Percentiles rank a stretch among this genome's conserved stretches.
phyloP scores from a whole-genome alignment of 2,113 vertebrate genomes.

The Globicephala melas region DNA sequence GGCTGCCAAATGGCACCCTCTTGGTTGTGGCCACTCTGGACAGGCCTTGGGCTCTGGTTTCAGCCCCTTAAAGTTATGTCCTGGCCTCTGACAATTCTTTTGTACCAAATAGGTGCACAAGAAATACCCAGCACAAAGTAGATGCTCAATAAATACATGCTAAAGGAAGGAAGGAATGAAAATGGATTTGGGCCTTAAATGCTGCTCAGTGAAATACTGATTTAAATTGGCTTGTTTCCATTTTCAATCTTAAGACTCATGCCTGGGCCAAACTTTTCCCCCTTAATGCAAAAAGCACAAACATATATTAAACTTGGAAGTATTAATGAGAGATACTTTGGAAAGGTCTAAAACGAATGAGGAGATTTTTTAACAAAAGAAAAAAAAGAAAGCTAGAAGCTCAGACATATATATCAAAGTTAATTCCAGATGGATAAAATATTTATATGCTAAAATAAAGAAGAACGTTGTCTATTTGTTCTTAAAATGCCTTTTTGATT shows the following conservation, averaged over 20 bases:
- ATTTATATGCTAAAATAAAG: background rate
- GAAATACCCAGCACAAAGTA: background rate
- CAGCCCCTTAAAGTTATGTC: background rate
- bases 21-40: background rate
- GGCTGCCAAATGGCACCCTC: background rate
- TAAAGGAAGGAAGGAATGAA: background rate
- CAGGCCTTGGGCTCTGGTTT: background rate
- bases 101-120: background rate
- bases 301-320: background rate
- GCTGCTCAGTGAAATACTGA: background rate
- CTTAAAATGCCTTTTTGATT: background rate
- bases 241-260: background rate
- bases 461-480: background rate
- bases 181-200: background rate
- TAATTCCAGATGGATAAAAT: background rate
- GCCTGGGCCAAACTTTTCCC: background rate
- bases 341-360: conserved; percentile 12
- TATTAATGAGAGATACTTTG: conserved; percentile 31
- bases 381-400: background rate
- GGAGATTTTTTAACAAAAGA: background rate
- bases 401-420: background rate
- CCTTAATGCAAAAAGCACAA: background rate
- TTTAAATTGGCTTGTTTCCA: background rate
- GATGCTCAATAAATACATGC: background rate
- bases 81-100: background rate